Evolutionary conservation across 2,888 invertebrate species (phyloP).

Genomic region (Tipula lateralis): DNA sequence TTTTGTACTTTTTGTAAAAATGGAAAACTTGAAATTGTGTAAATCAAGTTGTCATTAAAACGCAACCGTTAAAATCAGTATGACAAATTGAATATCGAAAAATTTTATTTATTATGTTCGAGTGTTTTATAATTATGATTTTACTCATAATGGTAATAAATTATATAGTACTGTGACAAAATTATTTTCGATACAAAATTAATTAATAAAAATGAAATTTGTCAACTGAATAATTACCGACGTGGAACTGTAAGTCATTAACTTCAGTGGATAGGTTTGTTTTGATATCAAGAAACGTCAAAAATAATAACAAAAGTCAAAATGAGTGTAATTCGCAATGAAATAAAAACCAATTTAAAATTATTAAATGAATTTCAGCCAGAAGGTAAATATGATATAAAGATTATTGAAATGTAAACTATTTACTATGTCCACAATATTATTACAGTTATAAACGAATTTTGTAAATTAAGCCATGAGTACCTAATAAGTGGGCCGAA

Average conservation of each 20-base stretch:
- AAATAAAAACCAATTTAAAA: constrained; percentile 25
- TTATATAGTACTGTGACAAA: neutral
- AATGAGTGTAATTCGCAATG: neutral
- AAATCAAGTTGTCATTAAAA: neutral
- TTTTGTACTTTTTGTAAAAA: too few relatives aligned
- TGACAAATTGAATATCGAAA: neutral
- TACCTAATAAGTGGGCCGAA: constrained; percentile 59
- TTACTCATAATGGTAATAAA: neutral
- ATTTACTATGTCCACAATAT: constrained; percentile 21
- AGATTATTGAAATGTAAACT: neutral
- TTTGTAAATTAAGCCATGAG: constrained; percentile 59
- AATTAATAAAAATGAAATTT: neutral
- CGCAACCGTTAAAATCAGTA: too few relatives aligned
- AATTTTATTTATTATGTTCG: neutral
- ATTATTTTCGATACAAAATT: too few relatives aligned
- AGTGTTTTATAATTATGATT: neutral
- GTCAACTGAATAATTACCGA: neutral
- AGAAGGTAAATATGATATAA: constrained; percentile 27
- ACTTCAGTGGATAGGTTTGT: neutral
- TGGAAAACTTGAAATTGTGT: neutral
- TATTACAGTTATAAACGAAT: constrained; percentile 55
- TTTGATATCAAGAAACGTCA: neutral
- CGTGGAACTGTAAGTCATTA: neutral
- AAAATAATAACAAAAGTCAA: neutral
- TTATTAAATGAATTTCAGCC: constrained; percentile 12